Evolutionary conservation across 1,140 invertebrate genomes (phyloP).

Genomic region (Thaumetopoea pityocampa): DNA sequence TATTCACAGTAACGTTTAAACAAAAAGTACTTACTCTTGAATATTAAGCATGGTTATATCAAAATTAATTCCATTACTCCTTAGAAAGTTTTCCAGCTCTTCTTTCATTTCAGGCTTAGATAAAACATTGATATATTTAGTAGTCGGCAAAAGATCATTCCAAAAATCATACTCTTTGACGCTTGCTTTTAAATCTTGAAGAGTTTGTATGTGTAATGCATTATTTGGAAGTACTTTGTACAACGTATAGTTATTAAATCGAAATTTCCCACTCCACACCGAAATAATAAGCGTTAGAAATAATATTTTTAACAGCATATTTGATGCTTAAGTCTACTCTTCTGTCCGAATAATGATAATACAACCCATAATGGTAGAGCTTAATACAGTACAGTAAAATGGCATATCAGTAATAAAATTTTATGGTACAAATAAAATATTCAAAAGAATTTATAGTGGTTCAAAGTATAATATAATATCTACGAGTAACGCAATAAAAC

Average conservation of each 20-base stretch:
- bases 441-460: too few relatives aligned
- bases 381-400: background rate
- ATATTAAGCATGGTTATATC: constrained; percentile 41
- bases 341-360: background rate
- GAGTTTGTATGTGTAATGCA: constrained; percentile 32
- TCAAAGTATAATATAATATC: too few relatives aligned
- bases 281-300: constrained; percentile 18
- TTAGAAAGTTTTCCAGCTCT: constrained; percentile 38
- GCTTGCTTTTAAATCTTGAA: constrained; percentile 36
- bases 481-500: too few relatives aligned
- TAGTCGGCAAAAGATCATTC: constrained; percentile 28
- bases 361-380: too few relatives aligned
- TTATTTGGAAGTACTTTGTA: constrained; percentile 48
- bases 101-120: constrained; percentile 41
- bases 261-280: constrained; percentile 29
- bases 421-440: too few relatives aligned
- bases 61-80: constrained; percentile 33
- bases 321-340: constrained; percentile 1
- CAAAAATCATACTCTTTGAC: constrained; percentile 50
- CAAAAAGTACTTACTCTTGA: constrained; percentile 50
- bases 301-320: constrained; percentile 28
- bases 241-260: constrained; percentile 50
- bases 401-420: background rate
- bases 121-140: constrained; percentile 44
- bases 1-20: background rate